Evolutionary conservation across 2,113 vertebrate genomes (phyloP), one percentile per base, ranked within the genome.

Genomic region (Dissostichus mawsoni): DNA sequence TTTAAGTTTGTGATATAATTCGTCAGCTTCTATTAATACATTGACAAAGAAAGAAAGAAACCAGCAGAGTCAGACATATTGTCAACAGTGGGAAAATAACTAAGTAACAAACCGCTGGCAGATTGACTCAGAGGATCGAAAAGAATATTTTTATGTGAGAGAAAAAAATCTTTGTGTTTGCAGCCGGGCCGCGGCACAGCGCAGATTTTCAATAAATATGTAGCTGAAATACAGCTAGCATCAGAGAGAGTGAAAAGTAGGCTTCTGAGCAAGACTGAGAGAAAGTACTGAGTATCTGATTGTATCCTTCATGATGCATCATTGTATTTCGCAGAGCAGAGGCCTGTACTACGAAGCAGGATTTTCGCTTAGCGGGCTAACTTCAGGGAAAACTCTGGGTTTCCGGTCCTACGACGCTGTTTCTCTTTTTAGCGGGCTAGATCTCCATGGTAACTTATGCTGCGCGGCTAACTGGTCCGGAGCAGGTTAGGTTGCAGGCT

Each of bases 141-240:
- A 58, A 74, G 71, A 59, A 67, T 80, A 36, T 73, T 87, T 69
- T 76, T 14, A 78, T 78, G 53, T 67, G 56, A 9, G 62, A 78
- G 29, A 29, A 29, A 44, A 76, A 68, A 53, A 84, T 76, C 64
- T 61, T 25, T 64, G 44, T 61, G 84, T 70, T 76, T 55, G 0
- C 68, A 63, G 76, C 74, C 18, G 81, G 12, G 68, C 51, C 16
- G 2, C 2, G 63, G 53, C 74, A 55, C 57, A 41, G 71, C 18
- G 3, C 56, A 48, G 76, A 87, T 85, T 83, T 83, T 74, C 82
- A 81, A 81, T 90, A 88, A 87, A 64, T 71, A 75, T 45, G 57
- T 10, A 16, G 36, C 55, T 69, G 52, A 83, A 79, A 82, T 5
- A 66, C 52, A 67, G 66, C 29, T 11, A 18, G 29, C 50, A n/a